phyloP scores from a whole-genome alignment of 1,140 invertebrate species.

The Eupristina koningsbergeri region DNA sequence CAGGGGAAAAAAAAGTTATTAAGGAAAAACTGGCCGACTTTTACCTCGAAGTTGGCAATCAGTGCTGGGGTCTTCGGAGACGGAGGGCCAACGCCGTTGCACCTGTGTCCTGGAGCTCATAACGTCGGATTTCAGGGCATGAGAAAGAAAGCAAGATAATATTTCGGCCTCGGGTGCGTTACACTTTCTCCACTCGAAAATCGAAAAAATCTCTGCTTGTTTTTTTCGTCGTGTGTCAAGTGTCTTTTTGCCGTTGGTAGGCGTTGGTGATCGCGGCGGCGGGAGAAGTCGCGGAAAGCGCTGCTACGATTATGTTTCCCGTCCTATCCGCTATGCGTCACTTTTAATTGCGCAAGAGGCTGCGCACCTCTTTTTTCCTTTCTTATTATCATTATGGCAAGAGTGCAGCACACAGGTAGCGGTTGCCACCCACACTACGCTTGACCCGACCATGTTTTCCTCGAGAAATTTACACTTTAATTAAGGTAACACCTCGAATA shows the following conservation, averaged over 20 bases:
- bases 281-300: background rate
- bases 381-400: background rate
- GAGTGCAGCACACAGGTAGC: background rate
- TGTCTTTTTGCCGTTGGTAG: background rate
- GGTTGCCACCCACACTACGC: background rate
- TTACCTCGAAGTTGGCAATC: background rate
- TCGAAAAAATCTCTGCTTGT: background rate
- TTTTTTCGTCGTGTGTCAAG: background rate
- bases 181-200: constrained; percentile 2
- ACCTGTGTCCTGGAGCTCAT: background rate
- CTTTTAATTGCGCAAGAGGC: background rate
- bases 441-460: no score
- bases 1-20: background rate
- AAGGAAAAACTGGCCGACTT: no score
- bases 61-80: background rate
- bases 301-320: background rate
- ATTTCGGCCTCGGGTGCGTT: background rate
- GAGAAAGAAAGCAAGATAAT: constrained; percentile 26
- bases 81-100: background rate
- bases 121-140: background rate
- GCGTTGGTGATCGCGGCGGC: background rate
- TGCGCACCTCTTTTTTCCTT: background rate
- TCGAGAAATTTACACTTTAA: background rate
- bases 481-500: background rate
- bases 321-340: background rate